These are phyloP conservation scores for Dermatemys mawii DNA, from an alignment of 2,113 vertebrate genomes.

Conservation along the genomic window DNA sequence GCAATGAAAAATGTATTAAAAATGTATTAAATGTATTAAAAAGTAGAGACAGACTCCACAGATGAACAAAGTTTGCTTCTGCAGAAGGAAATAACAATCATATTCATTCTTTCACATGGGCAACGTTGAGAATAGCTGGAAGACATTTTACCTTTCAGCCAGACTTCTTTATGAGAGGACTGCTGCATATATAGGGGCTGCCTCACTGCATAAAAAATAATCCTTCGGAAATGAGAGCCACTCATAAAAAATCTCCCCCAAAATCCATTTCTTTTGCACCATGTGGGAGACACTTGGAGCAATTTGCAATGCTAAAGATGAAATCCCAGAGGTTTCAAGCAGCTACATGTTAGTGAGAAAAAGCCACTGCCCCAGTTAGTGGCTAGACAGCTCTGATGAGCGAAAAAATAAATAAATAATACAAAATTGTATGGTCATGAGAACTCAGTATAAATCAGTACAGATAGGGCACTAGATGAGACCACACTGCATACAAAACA, in stretches of 20 bases:
- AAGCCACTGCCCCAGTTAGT: background rate
- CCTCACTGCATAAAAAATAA: background rate
- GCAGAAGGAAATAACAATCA: background rate
- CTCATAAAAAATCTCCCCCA: background rate
- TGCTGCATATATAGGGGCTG: background rate
- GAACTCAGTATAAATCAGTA: background rate
- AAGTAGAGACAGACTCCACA: background rate
- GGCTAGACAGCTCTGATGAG: background rate
- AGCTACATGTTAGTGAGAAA: background rate
- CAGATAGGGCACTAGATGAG: background rate
- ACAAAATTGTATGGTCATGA: background rate
- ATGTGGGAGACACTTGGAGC: background rate
- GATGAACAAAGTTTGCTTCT: background rate
- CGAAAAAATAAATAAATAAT: background rate
- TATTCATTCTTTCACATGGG: background rate
- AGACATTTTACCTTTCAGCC: background rate
- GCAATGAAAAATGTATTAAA: background rate
- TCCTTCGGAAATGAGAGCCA: background rate
- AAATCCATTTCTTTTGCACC: background rate
- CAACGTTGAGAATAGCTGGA: background rate
- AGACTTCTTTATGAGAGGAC: background rate
- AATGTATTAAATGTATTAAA: background rate
- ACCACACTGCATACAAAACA: background rate
- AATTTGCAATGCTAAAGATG: background rate
- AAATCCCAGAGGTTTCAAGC: conserved; percentile 1